Base-by-base conservation (phyloP, 2,113 vertebrate genomes). In the Larimichthys crocea region DNA sequence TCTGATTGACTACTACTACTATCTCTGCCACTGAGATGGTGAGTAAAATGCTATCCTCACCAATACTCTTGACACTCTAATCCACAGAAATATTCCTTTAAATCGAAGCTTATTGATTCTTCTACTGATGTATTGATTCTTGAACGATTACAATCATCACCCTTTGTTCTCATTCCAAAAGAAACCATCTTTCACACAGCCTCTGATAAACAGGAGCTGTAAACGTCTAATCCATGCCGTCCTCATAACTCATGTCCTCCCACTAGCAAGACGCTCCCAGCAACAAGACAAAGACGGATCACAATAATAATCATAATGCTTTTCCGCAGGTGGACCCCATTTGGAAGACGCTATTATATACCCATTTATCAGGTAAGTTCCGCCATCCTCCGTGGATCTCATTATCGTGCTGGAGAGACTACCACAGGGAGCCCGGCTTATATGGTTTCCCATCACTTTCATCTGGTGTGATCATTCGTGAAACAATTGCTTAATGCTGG, bases 251-350 rank as follows among this genome's bases (percentile, higher is more conserved):
- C 89, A 91, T 74, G 86, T 89, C 85, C 80, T 82, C 86, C 88
- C 85, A 84, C 87, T n/a, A 74, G 88, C 83, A 74, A 72, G 74
- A 78, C 20, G 62, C 66, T 80, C 76, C 74, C 84, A 73, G 89
- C 83, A 94, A 94, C 84, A n/a, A 94, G 93, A 93, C 93, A 90
- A 75, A 94, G 93, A 94, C 76, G 11, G 86, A 94, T 92, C 86
- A 73, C 85, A 65, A 89, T 86, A 93, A 94, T 94, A 92, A 92
- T 88, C 86, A 61, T 89, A 88, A 91, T 88, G 92, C 78, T 61
- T 90, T 92, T 68, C 82, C 84, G 90, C 92, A 88, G 93, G 89
- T 91, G 91, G 78, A 72, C 88, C 70, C 83, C 79, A 77, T 91
- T 90, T 86, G 85, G 76, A 86, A 92, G 79, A 87, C n/a, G 79